phyloP scores from a whole-genome alignment of 2,797 vertebrate species.

The Holocentrus rufus region DNA sequence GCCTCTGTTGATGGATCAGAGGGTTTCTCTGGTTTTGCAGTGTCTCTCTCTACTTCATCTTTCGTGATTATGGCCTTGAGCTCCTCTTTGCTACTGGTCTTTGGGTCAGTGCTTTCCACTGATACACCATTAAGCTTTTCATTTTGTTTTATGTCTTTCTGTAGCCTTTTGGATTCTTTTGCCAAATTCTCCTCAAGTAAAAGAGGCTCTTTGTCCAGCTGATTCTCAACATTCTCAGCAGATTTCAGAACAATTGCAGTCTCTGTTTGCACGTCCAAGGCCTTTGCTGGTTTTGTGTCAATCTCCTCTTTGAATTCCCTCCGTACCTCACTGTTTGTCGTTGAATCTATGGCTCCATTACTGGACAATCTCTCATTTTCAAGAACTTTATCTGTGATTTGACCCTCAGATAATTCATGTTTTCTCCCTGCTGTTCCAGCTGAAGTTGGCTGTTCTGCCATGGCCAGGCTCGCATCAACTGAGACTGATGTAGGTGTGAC shows the following conservation, averaged over 20 bases:
- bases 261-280: constrained; percentile 57
- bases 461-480: constrained; percentile 11
- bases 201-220: constrained; percentile 69
- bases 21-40: constrained; percentile 37
- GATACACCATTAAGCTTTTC: constrained; percentile 43
- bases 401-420: constrained; percentile 17
- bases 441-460: constrained; percentile 4
- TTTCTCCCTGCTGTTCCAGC: constrained; percentile 9
- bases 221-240: constrained; percentile 67
- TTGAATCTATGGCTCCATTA: constrained; percentile 19
- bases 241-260: constrained; percentile 55
- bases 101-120: constrained; percentile 46
- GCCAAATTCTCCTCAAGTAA: constrained; percentile 34
- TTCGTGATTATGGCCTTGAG: constrained; percentile 15
- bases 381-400: constrained; percentile 36
- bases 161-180: constrained; percentile 31
- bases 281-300: constrained; percentile 48
- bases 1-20: constrained; percentile 34
- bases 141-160: constrained; percentile 52
- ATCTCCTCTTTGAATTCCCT: constrained; percentile 48
- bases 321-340: constrained; percentile 25
- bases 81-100: constrained; percentile 42
- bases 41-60: constrained; percentile 23
- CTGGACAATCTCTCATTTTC: constrained; percentile 20
- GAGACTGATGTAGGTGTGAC: background rate